These are phyloP conservation scores for Cynopterus sphinx DNA, from an alignment of 2,797 vertebrate species.

Conservation along the genomic window DNA sequence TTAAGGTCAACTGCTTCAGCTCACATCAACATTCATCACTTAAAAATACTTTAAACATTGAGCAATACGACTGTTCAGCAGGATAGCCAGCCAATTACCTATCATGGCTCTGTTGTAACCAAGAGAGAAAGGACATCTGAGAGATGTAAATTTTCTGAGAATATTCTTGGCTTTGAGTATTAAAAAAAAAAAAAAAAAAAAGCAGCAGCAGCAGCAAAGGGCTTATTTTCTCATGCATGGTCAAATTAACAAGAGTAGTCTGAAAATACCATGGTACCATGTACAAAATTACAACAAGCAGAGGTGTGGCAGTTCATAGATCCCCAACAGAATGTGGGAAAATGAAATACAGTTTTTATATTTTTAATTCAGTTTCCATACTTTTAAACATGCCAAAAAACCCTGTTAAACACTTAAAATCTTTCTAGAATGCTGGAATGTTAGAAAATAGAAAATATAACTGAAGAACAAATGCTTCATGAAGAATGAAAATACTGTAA, in stretches of 20 bases:
- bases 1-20: background rate
- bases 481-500: background rate
- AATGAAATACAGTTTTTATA: conserved; percentile 4
- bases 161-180: background rate
- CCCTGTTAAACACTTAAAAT: background rate
- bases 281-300: conserved; percentile 18
- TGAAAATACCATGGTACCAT: background rate
- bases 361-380: conserved; percentile 8
- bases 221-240: background rate
- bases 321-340: background rate
- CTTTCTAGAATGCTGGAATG: background rate
- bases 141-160: conserved; percentile 28
- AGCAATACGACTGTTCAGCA: background rate
- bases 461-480: conserved; percentile 29
- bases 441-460: conserved; percentile 42
- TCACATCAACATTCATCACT: background rate
- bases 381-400: conserved; percentile 29
- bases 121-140: background rate
- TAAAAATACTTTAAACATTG: conserved; percentile 9
- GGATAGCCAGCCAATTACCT: background rate
- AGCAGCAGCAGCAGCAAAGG: too few species aligned
- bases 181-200: too few species aligned
- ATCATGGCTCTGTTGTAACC: background rate
- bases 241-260: background rate
- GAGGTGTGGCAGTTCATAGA: background rate